Conservation (phyloP, 2,888 invertebrate species). For the Blera fallax region DNA sequence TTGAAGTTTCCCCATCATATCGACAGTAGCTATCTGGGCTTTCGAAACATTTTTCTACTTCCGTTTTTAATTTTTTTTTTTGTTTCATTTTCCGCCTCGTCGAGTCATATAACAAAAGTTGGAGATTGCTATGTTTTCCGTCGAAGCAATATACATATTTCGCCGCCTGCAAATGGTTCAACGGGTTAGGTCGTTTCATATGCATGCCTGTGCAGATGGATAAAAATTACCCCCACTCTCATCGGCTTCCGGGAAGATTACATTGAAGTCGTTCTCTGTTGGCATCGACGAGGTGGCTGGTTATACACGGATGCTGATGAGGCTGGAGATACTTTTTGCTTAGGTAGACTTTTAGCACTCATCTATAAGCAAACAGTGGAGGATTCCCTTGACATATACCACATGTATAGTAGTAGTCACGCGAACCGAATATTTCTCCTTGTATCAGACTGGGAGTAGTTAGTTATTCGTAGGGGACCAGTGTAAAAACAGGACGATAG, state of each 20-base stretch:
- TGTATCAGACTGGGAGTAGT: constrained; percentile 32
- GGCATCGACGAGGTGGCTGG: not conserved
- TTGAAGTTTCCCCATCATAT: constrained; percentile 15
- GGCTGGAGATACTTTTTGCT: constrained; percentile 66
- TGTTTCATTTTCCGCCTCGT: constrained; percentile 27
- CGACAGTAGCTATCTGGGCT: constrained; percentile 8
- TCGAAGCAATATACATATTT: constrained; percentile 53
- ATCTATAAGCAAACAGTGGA: constrained; percentile 53
- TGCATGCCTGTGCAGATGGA: constrained; percentile 57
- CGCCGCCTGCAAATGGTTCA: constrained; percentile 38
- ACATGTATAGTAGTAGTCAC: not conserved
- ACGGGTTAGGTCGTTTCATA: constrained; percentile 53
- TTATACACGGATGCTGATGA: constrained; percentile 37
- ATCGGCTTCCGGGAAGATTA: constrained; percentile 64
- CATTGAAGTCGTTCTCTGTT: constrained; percentile 48
- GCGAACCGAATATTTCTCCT: constrained; percentile 21
- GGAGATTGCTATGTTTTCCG: constrained; percentile 49
- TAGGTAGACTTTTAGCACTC: constrained; percentile 68
- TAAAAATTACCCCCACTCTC: constrained; percentile 52
- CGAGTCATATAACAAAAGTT: constrained; percentile 33
- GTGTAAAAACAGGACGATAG: constrained; percentile 56
- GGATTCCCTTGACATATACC: constrained; percentile 16
- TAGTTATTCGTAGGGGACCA: constrained; percentile 32
- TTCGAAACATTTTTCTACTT: constrained; percentile 36
- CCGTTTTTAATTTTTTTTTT: constrained; percentile 35